These are phyloP conservation scores for Cairina moschata DNA, from an alignment of 2,113 vertebrate species.

Conservation along the genomic window DNA sequence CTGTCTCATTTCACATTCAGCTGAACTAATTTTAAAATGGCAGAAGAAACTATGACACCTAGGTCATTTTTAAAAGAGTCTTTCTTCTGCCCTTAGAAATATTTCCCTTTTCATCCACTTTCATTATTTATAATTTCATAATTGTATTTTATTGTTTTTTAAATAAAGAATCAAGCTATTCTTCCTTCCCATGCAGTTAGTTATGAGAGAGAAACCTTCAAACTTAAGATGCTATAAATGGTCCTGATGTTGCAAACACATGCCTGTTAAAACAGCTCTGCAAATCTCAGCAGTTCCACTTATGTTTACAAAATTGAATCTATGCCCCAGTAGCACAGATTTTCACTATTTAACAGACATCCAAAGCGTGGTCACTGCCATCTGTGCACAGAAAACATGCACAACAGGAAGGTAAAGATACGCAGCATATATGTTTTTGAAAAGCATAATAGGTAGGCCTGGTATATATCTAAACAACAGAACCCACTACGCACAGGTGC, in stretches of 20 bases:
- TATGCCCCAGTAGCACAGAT: neutral
- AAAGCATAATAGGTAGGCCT: neutral
- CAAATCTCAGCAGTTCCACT: neutral
- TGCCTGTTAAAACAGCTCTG: neutral
- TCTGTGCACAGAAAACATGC: neutral
- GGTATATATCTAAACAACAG: neutral
- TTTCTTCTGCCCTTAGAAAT: neutral
- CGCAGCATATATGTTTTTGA: no score
- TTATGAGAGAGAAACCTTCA: fast-evolving
- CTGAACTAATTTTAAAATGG: neutral
- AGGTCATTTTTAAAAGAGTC: neutral
- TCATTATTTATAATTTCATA: neutral
- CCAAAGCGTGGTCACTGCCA: neutral
- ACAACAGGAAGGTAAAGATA: neutral
- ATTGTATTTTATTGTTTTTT: neutral
- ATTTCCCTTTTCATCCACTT: neutral
- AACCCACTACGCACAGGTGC: fast-evolving
- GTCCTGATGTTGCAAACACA: fast-evolving
- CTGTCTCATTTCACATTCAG: neutral
- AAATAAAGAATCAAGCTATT: neutral
- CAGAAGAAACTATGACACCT: neutral
- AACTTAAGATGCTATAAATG: neutral
- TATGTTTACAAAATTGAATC: neutral
- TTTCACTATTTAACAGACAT: neutral
- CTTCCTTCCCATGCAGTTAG: neutral